Percentiles rank a stretch among this genome's conserved stretches.
phyloP scores from a whole-genome alignment of 2,888 invertebrate genomes.

The Pandemis corylana region DNA sequence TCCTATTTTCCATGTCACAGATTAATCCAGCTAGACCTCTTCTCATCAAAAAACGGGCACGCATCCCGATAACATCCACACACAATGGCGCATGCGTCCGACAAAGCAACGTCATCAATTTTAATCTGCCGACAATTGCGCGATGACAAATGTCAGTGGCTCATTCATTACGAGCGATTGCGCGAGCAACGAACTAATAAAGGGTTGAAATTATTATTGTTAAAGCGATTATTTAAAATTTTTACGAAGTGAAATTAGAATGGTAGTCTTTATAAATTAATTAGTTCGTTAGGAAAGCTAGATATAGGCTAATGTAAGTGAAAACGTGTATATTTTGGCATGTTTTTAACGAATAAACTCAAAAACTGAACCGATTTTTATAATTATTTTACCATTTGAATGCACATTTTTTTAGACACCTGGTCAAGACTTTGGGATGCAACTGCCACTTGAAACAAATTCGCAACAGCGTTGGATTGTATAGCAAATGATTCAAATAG shows the following conservation, averaged over 20 bases:
- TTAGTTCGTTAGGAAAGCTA: background rate
- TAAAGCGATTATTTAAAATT: slow-evolving; percentile 53
- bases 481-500: no score
- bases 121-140: slow-evolving; percentile 84
- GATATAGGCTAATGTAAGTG: no score
- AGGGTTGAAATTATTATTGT: slow-evolving; percentile 78
- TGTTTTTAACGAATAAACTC: no score
- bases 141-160: slow-evolving; percentile 84
- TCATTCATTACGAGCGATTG: slow-evolving; percentile 80
- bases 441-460: no score
- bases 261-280: background rate
- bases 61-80: slow-evolving; percentile 72
- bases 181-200: slow-evolving; percentile 74
- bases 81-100: slow-evolving; percentile 58
- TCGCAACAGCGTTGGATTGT: no score
- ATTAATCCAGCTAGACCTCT: slow-evolving; percentile 32
- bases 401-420: no score
- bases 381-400: no score
- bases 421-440: no score
- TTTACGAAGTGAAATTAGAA: slow-evolving; percentile 15
- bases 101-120: slow-evolving; percentile 84
- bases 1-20: slow-evolving; percentile 24
- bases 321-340: no score
- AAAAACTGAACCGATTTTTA: no score
- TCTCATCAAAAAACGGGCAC: slow-evolving; percentile 60